Evolutionary conservation across 35 echinoderm and acorn worm species (phyloP), one percentile per base, ranked within the genome.

Genomic region (Patiria miniata): DNA sequence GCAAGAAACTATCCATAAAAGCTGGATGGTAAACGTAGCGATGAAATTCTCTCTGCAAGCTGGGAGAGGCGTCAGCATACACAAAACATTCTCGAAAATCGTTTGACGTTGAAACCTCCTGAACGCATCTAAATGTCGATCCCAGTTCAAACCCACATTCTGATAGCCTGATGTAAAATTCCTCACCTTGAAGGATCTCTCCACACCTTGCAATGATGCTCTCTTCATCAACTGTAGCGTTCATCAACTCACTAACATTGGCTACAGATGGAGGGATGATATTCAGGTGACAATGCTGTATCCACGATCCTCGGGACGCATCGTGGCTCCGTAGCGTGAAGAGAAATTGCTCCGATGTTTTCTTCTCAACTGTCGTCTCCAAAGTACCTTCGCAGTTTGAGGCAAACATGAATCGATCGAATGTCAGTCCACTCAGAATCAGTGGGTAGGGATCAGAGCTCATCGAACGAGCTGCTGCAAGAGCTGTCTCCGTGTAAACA

Each of bases 11-110:
- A 42, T 93, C 91, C 32, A 93, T 50, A 52, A 87, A 80, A 32
- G 91, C 91, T 51, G 91, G 91, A 39, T 93, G 91, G 60, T 87
- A 93, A 8, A 60, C 42, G 39, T 82, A 93, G 6, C 32, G 59
- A 40, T 87, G 33, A 5, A 59, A 68, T 39, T 93, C 85, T 22
- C 85, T 54, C 5, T 40, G 29, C 36, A 93, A 40, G 26, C 36
- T 82, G 37, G 87, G 53, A 56, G 85, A 58, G 15, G 78, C 57
- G 10, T 77, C 59, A n/a, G 78, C 52, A 68, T 52, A 77, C 9
- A 87, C 32, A 5, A 93, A 16, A 36, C 32, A 47, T 37, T 93
- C 91, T 38, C 40, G 51, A 18, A 40, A 79, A 51, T 83, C 61
- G 9, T 57, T n/a, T 57, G 39, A 83, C 47, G 83, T 47, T 36